phyloP scores from a whole-genome alignment of 92 coral and sea anemone genomes.

The Palythoa heliodiscus region DNA sequence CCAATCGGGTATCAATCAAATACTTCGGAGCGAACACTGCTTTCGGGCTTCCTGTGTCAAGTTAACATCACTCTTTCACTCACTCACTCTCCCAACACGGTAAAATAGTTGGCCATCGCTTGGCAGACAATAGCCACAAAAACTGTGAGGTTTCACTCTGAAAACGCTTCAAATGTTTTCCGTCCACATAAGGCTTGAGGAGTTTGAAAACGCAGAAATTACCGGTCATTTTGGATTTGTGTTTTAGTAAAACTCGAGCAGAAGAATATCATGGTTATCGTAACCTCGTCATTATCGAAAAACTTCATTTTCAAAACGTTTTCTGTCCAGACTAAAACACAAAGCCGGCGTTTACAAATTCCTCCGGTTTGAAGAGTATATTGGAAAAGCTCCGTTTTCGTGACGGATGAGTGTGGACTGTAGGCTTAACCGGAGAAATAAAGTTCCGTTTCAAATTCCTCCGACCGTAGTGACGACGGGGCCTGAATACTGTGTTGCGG shows the following conservation, averaged over 20 bases:
- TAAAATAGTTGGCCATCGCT: too few species aligned
- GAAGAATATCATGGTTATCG: neutral
- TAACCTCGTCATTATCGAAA: neutral
- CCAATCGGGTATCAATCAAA: neutral
- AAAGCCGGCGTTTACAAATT: neutral
- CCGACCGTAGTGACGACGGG: too few species aligned
- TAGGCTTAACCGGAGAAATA: too few species aligned
- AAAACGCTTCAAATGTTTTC: slow-evolving; percentile 36
- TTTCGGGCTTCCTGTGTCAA: neutral
- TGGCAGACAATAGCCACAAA: too few species aligned
- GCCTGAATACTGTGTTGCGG: too few species aligned
- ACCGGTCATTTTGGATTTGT: slow-evolving; percentile 45
- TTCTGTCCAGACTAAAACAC: neutral
- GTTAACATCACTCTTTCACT: neutral
- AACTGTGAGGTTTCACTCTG: slow-evolving; percentile 6
- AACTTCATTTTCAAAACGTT: neutral
- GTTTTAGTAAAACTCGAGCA: slow-evolving; percentile 29
- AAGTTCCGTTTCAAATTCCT: too few species aligned
- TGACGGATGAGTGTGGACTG: too few species aligned
- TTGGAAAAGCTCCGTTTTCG: too few species aligned
- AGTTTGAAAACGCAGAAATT: slow-evolving; percentile 28
- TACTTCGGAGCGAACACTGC: neutral
- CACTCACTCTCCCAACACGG: too few species aligned
- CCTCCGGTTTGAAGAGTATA: neutral
- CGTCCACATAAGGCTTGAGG: slow-evolving; percentile 29